Conservation (phyloP, 2,888 invertebrate species). For the Orthosia gothica region DNA sequence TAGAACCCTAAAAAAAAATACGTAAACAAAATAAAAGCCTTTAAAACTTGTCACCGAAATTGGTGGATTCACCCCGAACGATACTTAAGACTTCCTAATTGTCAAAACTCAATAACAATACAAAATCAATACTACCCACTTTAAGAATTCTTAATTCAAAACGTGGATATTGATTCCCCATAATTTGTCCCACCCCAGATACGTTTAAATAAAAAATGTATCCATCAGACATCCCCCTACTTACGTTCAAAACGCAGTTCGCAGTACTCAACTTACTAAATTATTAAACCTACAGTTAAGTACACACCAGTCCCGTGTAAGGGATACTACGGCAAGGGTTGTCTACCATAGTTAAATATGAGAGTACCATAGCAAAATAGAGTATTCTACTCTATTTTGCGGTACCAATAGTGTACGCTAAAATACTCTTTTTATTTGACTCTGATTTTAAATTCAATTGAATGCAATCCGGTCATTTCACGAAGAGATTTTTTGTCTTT, state of each 20-base stretch:
- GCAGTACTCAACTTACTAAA: slow-evolving; percentile 27
- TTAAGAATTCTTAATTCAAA: neutral
- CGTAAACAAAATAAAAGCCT: too few species aligned
- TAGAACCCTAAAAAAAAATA: too few species aligned
- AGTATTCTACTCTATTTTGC: too few species aligned
- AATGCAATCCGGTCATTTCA: too few species aligned
- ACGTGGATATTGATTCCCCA: neutral
- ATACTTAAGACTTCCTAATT: neutral
- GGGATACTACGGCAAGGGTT: slow-evolving; percentile 10
- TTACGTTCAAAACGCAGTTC: slow-evolving; percentile 10
- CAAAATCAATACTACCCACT: neutral
- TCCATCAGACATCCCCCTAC: neutral
- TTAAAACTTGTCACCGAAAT: neutral
- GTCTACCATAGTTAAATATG: too few species aligned
- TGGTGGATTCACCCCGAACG: neutral
- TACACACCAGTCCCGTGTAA: slow-evolving; percentile 15
- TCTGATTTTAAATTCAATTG: too few species aligned
- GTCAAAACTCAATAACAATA: neutral
- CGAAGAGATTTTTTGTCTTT: too few species aligned
- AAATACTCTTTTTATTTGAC: too few species aligned
- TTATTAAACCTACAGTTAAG: slow-evolving; percentile 35
- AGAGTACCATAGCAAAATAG: too few species aligned
- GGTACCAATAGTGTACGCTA: too few species aligned
- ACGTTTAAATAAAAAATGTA: slow-evolving; percentile 13
- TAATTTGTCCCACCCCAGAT: neutral